Evolutionary conservation across 2,888 invertebrate species (phyloP).

Genomic region (Mythimna loreyi): DNA sequence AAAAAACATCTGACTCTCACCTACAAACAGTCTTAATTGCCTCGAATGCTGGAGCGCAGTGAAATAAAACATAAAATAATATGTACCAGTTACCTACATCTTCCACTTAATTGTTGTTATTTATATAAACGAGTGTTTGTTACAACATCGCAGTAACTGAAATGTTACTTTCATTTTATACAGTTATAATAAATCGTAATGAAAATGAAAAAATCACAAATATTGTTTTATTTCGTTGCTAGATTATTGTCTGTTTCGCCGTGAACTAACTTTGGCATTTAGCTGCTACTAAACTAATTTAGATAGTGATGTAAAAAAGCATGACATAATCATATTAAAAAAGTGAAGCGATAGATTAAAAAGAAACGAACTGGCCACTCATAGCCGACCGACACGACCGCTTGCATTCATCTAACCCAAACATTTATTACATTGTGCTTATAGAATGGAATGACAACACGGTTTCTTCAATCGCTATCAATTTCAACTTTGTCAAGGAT

Average conservation of each 20-base stretch:
- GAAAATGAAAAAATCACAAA: conserved; percentile 14
- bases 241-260: no score
- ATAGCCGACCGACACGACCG: neutral
- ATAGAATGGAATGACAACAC: neutral
- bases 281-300: no score
- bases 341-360: neutral
- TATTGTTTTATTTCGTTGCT: neutral
- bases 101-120: conserved; percentile 15
- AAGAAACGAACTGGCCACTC: neutral
- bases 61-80: conserved; percentile 15
- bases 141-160: conserved; percentile 36
- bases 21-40: neutral
- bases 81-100: conserved; percentile 32
- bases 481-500: no score
- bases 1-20: neutral
- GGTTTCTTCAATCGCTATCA: neutral
- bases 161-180: conserved; percentile 45
- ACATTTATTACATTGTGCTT: neutral
- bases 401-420: neutral
- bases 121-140: conserved; percentile 30
- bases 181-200: conserved; percentile 12
- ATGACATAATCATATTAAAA: no score
- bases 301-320: no score
- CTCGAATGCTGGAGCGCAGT: neutral
- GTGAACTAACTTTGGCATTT: no score